Base-by-base conservation (phyloP, 2,888 invertebrate genomes). In the Pseudococcus viburni region DNA sequence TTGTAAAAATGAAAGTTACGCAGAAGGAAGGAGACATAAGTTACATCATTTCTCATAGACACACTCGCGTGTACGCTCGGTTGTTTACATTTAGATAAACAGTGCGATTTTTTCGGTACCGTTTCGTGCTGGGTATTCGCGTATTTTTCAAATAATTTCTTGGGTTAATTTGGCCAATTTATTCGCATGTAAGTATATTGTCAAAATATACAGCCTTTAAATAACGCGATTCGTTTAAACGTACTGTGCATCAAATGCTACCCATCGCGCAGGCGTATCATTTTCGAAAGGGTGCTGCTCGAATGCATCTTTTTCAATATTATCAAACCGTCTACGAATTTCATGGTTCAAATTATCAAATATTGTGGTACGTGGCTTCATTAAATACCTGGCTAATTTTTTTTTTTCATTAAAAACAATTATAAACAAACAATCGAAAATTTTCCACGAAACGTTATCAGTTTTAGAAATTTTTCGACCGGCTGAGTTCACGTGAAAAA, bases 1-100 rank as follows among this genome's bases (percentile, higher is more conserved):
- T 86, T 86, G 86, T 86, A 86, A 86, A 86, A 86, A 86, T 86
- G 86, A 86, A 86, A 86, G 86, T 86, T 86, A 86, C 64, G 86
- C 46, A 86, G 86, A 86, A 86, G 68, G 86, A 86, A 86, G 86
- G 86, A 86, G 86, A 86, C 68, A 64, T 19, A 42, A 68, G 86
- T 86, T 86, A 86, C 86, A 86, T 86, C 86, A 86, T 86, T 86
- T 59, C 64, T 64, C 86, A 46, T 85, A 85, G 59, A 85, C 39
- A 22, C n/a, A 55, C 39, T 85, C 84, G 84, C 84, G 84, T 85
- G 84, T 17, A 83, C 46, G 19, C 46, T 83, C 80, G 42, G 22
- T 83, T 83, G 80, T 83, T 83, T 83, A 83, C 80, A 46, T 46
- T 83, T 33, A 12, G 80, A 83, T 46, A 42, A 83, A 46, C 42